Percentiles rank a stretch among this genome's conserved stretches.
These are phyloP conservation scores for Agapostemon virescens DNA, from an alignment of 2,888 invertebrate species.

Conservation along the genomic window DNA sequence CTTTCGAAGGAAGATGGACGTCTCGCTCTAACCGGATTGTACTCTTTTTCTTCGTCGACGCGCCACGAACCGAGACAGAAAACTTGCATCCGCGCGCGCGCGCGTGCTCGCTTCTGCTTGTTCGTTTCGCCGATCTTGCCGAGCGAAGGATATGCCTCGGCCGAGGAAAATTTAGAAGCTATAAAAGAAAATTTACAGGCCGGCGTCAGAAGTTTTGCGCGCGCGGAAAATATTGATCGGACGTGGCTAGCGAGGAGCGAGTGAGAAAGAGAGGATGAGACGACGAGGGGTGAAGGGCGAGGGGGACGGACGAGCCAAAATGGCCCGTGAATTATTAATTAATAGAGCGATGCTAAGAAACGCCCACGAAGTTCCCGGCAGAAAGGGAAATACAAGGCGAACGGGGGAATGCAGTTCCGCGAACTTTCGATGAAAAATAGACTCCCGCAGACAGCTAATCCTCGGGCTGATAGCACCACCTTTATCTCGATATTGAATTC, in stretches of 20 bases:
- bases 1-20: conserved; percentile 26
- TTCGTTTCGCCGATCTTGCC: conserved; percentile 15
- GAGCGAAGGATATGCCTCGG: background rate
- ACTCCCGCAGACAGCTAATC: conserved; percentile 45
- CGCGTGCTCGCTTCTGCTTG: background rate
- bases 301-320: conserved; percentile 12
- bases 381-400: conserved; percentile 32
- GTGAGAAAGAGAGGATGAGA: background rate
- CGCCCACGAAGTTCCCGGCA: conserved; percentile 24
- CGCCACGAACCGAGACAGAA: background rate
- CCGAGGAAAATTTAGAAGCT: conserved; percentile 13
- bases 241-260: background rate
- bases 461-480: conserved; percentile 33
- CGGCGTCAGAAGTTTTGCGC: conserved; percentile 27
- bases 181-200: conserved; percentile 41
- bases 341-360: conserved; percentile 52
- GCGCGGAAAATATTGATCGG: conserved; percentile 35
- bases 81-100: conserved; percentile 27
- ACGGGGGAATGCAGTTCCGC: conserved; percentile 16
- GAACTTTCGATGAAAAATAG: conserved; percentile 52
- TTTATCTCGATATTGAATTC: conserved; percentile 43
- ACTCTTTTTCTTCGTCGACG: conserved; percentile 3
- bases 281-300: background rate
- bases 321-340: conserved; percentile 54
- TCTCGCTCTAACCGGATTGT: conserved; percentile 28